Base-by-base conservation (phyloP, 1,140 invertebrate genomes). In the Atopsyche davidsoni region DNA sequence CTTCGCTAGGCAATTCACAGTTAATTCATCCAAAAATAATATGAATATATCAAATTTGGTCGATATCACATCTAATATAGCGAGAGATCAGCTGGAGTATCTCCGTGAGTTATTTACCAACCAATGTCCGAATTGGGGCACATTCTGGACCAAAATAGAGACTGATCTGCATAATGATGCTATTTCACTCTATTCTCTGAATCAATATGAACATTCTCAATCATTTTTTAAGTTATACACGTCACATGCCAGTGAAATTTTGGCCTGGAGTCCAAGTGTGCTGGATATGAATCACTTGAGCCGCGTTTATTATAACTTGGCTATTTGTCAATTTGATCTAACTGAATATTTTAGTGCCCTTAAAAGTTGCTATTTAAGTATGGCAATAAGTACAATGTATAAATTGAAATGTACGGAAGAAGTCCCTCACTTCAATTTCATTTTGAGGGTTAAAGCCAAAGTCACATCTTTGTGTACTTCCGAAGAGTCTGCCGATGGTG, bases 261-360 rank as follows among this genome's bases (percentile, higher is more conserved):
- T 51, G n/a, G 46, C 19, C 22, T 34, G 34, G 35, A 43, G 53
- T 24, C 24, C 11, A 9, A 19, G 46, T 9, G 18, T 25, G 9
- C 21, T 24, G 18, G 38, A 57, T 40, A 16, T 49, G 21, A 31
- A 40, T 32, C 41, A 47, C 23, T 32, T 57, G 13, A 41, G 51
- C 19, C 49, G 55, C 19, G 51, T 21, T 10, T 49, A 46, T 13
- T 57, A 50, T 38, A 57, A 57, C 17, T 43, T 53, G 42, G 41
- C 51, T 13, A 51, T 57, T 23, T 57, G 55, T 43, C 42, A 51
- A 14, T 41, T 48, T 4, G 55, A 57, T 23, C 22, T 46, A n/a
- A 10, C 6, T 1, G 11, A 53, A 19, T 44, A 42, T n/a, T 34
- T 43, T n/a, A 44, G 43, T 19, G 47, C 51, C 4, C 34, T 53